Conservation (phyloP, 2,113 vertebrate species). For the Lamprotornis superbus region DNA sequence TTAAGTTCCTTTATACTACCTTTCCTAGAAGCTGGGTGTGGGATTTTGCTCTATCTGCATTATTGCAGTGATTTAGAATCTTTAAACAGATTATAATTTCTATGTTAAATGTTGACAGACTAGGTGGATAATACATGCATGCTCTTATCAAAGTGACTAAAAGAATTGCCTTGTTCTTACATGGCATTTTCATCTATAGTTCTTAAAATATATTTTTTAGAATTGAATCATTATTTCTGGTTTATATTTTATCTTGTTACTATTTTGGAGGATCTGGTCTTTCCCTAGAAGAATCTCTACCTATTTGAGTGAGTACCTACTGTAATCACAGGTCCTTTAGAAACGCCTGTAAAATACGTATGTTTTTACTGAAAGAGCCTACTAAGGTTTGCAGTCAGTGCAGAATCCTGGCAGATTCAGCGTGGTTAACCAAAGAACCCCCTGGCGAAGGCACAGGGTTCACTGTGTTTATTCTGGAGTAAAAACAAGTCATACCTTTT, state of each 20-base stretch:
- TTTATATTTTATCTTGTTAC: not conserved
- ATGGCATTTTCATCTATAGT: not conserved
- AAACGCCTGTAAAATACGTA: not conserved
- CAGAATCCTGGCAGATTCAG: not conserved
- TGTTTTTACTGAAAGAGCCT: not conserved
- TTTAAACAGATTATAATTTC: not conserved
- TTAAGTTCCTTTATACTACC: not conserved
- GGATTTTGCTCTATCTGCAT: not conserved
- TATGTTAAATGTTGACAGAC: not conserved
- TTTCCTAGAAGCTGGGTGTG: not conserved
- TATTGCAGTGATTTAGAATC: not conserved
- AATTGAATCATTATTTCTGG: not conserved
- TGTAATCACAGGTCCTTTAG: not conserved
- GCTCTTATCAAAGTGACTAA: not conserved
- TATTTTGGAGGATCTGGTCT: not conserved
- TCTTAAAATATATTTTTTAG: not conserved
- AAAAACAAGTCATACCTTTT: slow-evolving; percentile 23
- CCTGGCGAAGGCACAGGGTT: not conserved
- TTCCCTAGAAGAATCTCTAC: not conserved
- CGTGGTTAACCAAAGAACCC: not conserved
- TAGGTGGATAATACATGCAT: not conserved
- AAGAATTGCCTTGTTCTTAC: not conserved
- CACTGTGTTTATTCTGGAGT: not conserved
- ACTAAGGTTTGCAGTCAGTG: not conserved
- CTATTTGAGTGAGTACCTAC: not conserved